Evolutionary conservation across 2,113 vertebrate genomes (phyloP).

Genomic region (Zosterops lateralis): DNA sequence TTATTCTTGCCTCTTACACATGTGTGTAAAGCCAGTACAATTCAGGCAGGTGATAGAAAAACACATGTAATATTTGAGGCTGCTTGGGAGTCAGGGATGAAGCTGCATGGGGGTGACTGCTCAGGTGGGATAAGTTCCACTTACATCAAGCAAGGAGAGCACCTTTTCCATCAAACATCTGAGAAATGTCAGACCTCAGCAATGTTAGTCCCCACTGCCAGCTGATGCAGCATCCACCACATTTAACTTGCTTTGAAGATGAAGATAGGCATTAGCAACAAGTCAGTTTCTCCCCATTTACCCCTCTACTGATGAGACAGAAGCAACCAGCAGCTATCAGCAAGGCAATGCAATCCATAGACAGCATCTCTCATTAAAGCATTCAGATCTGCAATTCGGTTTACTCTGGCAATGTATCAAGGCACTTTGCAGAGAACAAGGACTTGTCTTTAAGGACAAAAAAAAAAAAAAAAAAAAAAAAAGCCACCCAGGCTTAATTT

Average conservation of each 20-base stretch:
- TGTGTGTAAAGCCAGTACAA: not conserved
- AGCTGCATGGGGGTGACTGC: not conserved
- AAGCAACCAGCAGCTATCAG: not conserved
- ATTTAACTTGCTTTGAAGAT: not conserved
- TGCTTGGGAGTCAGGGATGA: not conserved
- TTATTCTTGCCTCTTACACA: not conserved
- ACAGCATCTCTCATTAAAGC: not conserved
- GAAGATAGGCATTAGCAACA: not conserved
- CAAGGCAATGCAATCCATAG: not conserved
- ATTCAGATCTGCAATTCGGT: not conserved
- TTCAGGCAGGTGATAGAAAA: not conserved
- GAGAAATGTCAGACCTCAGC: not conserved
- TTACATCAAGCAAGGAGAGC: not conserved
- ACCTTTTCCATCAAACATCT: not conserved
- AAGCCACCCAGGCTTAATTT: conserved; percentile 2
- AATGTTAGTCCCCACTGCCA: accelerated
- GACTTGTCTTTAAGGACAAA: not conserved
- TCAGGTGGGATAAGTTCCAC: not conserved
- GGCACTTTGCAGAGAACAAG: conserved; percentile 1
- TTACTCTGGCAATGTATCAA: not conserved
- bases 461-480: not conserved
- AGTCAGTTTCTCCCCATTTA: not conserved
- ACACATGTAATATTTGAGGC: not conserved
- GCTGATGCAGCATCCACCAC: not conserved
- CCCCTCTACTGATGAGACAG: not conserved